These are phyloP conservation scores for Caradrina clavipalpis DNA, from an alignment of 2,888 invertebrate species.

Conservation along the genomic window DNA sequence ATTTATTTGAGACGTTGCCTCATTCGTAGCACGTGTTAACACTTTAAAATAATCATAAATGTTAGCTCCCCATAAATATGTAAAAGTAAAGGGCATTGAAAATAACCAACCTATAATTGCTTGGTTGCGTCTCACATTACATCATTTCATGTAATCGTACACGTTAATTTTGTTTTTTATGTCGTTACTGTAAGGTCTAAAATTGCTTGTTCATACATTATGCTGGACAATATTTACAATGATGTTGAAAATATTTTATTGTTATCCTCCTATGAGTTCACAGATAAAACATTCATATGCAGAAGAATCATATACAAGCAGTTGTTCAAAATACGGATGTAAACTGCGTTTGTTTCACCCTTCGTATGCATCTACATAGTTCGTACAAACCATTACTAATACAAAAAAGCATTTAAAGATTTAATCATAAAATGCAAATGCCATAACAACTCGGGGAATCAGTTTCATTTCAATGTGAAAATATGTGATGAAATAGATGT, in stretches of 20 bases:
- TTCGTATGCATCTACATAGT: conserved; percentile 52
- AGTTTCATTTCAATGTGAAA: conserved; percentile 65
- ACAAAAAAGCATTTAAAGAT: conserved; percentile 69
- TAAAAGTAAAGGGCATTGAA: conserved; percentile 41
- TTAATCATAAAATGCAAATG: conserved; percentile 66
- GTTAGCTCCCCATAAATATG: conserved; percentile 35
- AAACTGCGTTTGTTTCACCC: conserved; percentile 39
- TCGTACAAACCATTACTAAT: conserved; percentile 65
- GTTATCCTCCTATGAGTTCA: conserved; percentile 42
- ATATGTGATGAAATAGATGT: conserved; percentile 81
- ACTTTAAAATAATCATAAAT: conserved; percentile 48
- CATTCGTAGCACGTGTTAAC: conserved; percentile 65
- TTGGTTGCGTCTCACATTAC: conserved; percentile 47
- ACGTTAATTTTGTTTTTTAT: conserved; percentile 31
- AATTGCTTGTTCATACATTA: conserved; percentile 36
- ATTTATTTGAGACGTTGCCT: conserved; percentile 59
- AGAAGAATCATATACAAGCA: conserved; percentile 22
- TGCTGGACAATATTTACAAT: conserved; percentile 31
- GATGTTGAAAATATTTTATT: conserved; percentile 33
- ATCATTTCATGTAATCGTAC: conserved; percentile 39
- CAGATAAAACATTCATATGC: conserved; percentile 19
- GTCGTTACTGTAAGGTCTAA: conserved; percentile 23
- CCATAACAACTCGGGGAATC: conserved; percentile 64
- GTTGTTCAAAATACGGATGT: conserved; percentile 35
- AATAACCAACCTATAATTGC: conserved; percentile 42